Base-by-base conservation (phyloP, 2,113 vertebrate species). In the Antigone vipio region DNA sequence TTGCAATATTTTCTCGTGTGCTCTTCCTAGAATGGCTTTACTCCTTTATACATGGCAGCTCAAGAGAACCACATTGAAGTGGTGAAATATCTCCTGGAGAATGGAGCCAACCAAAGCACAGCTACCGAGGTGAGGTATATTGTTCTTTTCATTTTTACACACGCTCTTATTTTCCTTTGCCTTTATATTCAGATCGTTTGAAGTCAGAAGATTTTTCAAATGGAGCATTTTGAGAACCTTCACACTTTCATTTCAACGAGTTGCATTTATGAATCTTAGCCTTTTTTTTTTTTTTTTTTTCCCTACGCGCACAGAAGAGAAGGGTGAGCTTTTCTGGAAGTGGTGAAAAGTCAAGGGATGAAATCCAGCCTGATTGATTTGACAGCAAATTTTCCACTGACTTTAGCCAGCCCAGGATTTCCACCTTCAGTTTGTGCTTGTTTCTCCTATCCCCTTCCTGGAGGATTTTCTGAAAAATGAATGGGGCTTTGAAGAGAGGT, bases 61-160 rank as follows among this genome's bases (percentile, higher is more conserved):
- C 99, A 99, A 97, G 99, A 99, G 98, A 99, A 99, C 96, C 99
- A 99, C 95, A 97, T 99, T 45, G 99, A 99, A 44, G 99, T 99
- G 89, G 99, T 99, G 38, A 99, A 99, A 32, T 99, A 99, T 92
- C 98, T 99, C 59, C 97, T 99, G 92, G 99, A 99, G 96, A 99
- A 99, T 38, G 99, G 99, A 95, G 99, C 99, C 94, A 99, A 99
- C 97, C 99, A 99, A 98, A 99, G 99, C 98, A 99, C 99, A 1
- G 99, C 99, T 68, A 99, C 99, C 8, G 99, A 99, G 99, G 99
- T 99, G 94, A 95, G 78, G 8, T 19, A 9, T 21, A 29, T 26
- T 40, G 7, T 44, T 95, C 13, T 9, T 44, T 15, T 42, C 11
- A 42, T 53, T 55, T 50, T n/a, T 5, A n/a, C 21, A 11, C 6